These are phyloP conservation scores for Dinomys branickii DNA, from an alignment of 2,113 vertebrate species.

Conservation along the genomic window DNA sequence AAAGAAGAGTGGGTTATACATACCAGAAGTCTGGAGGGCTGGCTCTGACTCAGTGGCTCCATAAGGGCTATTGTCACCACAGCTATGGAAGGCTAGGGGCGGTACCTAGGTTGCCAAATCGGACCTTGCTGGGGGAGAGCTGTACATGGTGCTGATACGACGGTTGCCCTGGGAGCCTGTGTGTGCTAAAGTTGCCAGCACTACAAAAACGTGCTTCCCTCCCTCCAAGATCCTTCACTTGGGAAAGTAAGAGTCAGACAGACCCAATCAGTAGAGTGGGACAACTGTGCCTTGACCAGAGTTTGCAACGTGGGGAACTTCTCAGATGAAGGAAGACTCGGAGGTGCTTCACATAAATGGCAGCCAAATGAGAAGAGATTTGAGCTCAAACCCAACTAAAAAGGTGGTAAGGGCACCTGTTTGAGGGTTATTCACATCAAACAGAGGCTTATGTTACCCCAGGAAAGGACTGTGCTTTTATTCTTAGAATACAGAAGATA, in stretches of 20 bases:
- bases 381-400: background rate
- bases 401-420: background rate
- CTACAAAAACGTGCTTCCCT: background rate
- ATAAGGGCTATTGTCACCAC: background rate
- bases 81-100: background rate
- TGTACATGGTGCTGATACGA: background rate
- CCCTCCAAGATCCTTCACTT: background rate
- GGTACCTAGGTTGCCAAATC: background rate
- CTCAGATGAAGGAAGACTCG: background rate
- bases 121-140: background rate
- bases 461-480: background rate
- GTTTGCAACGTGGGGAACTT: background rate
- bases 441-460: background rate
- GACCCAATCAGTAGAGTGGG: background rate
- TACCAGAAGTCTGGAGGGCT: background rate
- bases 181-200: background rate
- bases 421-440: background rate
- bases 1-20: background rate
- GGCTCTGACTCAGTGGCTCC: background rate
- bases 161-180: background rate
- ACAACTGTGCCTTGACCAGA: background rate
- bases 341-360: background rate
- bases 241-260: background rate
- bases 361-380: background rate
- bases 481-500: background rate